Evolutionary conservation across 1,140 invertebrate species (phyloP).

Genomic region (Drosophila pseudoananassae): DNA sequence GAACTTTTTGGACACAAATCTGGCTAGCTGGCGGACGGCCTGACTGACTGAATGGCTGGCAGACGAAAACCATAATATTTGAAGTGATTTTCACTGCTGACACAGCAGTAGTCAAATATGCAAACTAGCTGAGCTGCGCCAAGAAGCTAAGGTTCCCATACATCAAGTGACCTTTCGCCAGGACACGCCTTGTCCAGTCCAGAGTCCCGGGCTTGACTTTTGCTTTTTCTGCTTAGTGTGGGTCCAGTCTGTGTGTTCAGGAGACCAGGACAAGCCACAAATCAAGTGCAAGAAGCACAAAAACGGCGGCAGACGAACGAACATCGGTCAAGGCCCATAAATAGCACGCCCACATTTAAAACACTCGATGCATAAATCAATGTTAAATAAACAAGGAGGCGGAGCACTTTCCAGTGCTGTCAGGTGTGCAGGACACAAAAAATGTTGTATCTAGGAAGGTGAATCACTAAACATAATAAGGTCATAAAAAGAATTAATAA

Average conservation of each 20-base stretch:
- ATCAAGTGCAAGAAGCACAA: conserved; percentile 63
- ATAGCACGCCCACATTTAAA: conserved; percentile 70
- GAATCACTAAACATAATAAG: not conserved
- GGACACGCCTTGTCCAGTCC: conserved; percentile 29
- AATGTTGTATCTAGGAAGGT: not conserved
- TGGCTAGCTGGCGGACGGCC: conserved; percentile 9
- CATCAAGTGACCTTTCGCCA: conserved; percentile 68
- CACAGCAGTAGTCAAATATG: conserved; percentile 47
- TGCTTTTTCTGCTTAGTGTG: not conserved
- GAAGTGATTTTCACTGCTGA: conserved; percentile 58
- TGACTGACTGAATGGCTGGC: not conserved
- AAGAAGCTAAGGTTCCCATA: conserved; percentile 57
- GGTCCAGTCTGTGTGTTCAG: conserved; percentile 18
- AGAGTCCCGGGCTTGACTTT: conserved; percentile 13
- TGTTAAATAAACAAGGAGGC: conserved; percentile 47
- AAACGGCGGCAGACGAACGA: conserved; percentile 29
- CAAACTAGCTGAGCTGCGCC: conserved; percentile 45
- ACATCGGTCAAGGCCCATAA: conserved; percentile 51
- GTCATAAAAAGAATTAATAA: no score
- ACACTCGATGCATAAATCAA: conserved; percentile 74
- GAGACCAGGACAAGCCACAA: conserved; percentile 55
- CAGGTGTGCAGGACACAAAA: conserved; percentile 19
- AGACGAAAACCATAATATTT: conserved; percentile 50
- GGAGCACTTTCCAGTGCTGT: conserved; percentile 10
- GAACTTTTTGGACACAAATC: conserved; percentile 54